Evolutionary conservation across 2,888 invertebrate species (phyloP), one percentile per base, ranked within the genome.

Genomic region (Argyra leucocephala): DNA sequence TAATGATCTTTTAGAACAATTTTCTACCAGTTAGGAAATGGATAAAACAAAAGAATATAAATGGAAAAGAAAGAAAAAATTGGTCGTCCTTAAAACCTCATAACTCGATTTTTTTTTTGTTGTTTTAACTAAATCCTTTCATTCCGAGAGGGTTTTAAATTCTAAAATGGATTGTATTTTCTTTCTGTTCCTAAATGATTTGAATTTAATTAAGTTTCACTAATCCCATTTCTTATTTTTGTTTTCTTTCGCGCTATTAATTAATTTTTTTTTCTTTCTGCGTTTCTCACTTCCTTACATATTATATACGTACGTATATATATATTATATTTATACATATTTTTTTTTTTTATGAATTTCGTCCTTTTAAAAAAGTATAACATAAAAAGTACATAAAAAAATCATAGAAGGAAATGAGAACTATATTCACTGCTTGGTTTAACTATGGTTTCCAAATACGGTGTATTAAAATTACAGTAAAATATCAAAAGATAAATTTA

Each of bases 201-300:
- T 37, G 37, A 37, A 37, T 37, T 37, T 37, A 37, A 37, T 37
- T 37, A 37, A 37, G 37, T 37, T 37, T 37, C 37, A 37, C 37
- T 37, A 37, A 37, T 37, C 37, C 37, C 15, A 37, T 37, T 37
- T 37, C 12, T 12, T 12, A 15, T 37, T 37, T 37, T 37, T 15
- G 6, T 37, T 37, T 37, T 37, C 26, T 26, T 26, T 7, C 5
- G 26, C 26, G 26, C 26, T 26, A 26, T 26, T 26, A 26, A 26
- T 26, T 26, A 26, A 26, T 37, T 37, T 37, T 12, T 31, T 37
- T 37, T 37, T 37, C 15, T 37, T 5, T 15, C 12, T 37, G 5
- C 15, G 37, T 37, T 37, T 15, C 5, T 31, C 10, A 31, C 5
- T 31, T 31, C 31, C 31, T n/a, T n/a, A n/a, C n/a, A n/a, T n/a